A percentile compares a stretch with the other conserved stretches of the same genome.
phyloP scores from a whole-genome alignment of 2,888 invertebrate species.

The Sarcophaga variegata region DNA sequence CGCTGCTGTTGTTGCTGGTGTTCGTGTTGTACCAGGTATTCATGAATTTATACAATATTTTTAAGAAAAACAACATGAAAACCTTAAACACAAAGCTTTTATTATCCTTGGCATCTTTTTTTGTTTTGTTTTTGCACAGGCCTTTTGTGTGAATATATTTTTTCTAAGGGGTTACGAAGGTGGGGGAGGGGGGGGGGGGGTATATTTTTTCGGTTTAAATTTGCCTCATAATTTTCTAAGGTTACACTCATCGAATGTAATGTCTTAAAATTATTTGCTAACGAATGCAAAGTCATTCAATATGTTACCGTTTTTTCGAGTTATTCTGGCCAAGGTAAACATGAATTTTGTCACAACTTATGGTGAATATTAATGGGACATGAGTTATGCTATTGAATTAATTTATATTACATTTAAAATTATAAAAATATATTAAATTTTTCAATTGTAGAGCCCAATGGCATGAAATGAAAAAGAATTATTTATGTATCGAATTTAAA shows the following conservation, averaged over 20 bases:
- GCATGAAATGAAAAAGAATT: too few species aligned
- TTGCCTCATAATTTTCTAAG: neutral
- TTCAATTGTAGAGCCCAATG: too few species aligned
- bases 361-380: too few species aligned
- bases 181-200: too few species aligned
- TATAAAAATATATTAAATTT: too few species aligned
- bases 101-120: conserved; percentile 58
- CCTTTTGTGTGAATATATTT: conserved; percentile 7
- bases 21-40: conserved; percentile 8
- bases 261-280: neutral
- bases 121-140: neutral
- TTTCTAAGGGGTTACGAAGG: conserved; percentile 16
- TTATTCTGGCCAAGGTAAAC: too few species aligned
- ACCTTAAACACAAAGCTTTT: conserved; percentile 49
- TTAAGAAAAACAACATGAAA: conserved; percentile 44
- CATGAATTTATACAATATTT: conserved; percentile 22
- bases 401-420: too few species aligned
- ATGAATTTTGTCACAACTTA: too few species aligned
- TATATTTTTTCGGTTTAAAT: neutral
- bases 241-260: neutral
- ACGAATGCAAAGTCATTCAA: neutral
- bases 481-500: too few species aligned
- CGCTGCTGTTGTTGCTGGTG: neutral
- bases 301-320: too few species aligned
- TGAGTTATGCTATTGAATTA: too few species aligned